Evolutionary conservation across 1,140 invertebrate species (phyloP).

Genomic region (Temnothorax curvispinosus): DNA sequence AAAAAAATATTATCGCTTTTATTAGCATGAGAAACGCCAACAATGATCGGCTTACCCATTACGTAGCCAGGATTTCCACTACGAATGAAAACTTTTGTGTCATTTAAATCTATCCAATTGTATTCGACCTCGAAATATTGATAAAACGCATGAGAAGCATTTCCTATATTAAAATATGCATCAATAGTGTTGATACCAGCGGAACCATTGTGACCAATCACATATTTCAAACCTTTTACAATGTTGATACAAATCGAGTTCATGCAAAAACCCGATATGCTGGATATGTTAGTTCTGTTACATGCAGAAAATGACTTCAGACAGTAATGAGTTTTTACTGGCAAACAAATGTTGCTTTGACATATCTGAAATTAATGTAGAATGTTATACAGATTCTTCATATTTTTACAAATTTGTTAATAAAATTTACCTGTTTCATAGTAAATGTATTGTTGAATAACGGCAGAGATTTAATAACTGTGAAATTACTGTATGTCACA

Average conservation of each 20-base stretch:
- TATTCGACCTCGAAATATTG: conserved; percentile 86
- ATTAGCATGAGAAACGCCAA: conserved; percentile 81
- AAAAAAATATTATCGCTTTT: conserved; percentile 73
- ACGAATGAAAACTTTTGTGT: conserved; percentile 79
- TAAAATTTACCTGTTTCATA: conserved; percentile 67
- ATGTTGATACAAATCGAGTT: conserved; percentile 81
- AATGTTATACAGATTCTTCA: background rate
- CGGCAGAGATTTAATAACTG: conserved; percentile 78
- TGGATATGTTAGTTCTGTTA: conserved; percentile 64
- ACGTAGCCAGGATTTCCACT: conserved; percentile 91
- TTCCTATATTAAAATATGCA: conserved; percentile 82
- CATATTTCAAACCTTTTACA: conserved; percentile 85
- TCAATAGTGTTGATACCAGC: conserved; percentile 85
- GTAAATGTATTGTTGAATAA: conserved; percentile 75
- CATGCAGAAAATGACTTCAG: conserved; percentile 77
- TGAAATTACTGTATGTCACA: conserved; percentile 80
- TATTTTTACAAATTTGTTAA: background rate
- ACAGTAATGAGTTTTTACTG: conserved; percentile 83
- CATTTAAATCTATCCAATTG: conserved; percentile 83
- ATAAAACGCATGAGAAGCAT: conserved; percentile 82
- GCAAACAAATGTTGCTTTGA: conserved; percentile 85
- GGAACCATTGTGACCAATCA: conserved; percentile 87
- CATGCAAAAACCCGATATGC: conserved; percentile 64
- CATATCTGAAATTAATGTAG: conserved; percentile 80
- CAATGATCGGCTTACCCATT: conserved; percentile 88